A percentile compares a stretch with the other conserved stretches of the same genome.
Evolutionary conservation across 2,888 invertebrate genomes (phyloP).

Genomic region (Biston stratarius): DNA sequence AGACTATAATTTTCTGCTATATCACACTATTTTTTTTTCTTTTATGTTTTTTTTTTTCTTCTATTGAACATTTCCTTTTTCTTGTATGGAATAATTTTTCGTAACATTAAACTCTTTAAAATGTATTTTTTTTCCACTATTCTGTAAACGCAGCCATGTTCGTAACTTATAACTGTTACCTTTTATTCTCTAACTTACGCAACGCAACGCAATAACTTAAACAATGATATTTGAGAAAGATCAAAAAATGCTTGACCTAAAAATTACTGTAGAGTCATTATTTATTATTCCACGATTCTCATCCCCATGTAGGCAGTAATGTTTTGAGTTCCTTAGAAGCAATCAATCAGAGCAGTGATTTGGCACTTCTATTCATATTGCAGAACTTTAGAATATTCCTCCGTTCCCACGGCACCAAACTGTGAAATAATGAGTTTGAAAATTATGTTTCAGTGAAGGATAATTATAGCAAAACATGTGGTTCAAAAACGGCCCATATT

Average conservation of each 20-base stretch:
- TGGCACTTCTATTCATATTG: slow-evolving; percentile 29
- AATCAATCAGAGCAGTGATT: slow-evolving; percentile 45
- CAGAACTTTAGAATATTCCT: slow-evolving; percentile 10
- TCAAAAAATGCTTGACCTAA: background rate
- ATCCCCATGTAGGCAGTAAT: slow-evolving; percentile 24
- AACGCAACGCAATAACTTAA: background rate
- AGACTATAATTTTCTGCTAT: too few species aligned
- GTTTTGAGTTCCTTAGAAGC: slow-evolving; percentile 37
- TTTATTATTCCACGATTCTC: slow-evolving; percentile 13
- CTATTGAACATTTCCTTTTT: too few species aligned
- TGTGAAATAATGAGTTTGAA: background rate
- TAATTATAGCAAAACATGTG: slow-evolving; percentile 1
- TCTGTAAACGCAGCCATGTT: too few species aligned
- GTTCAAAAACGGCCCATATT: background rate
- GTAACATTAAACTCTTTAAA: too few species aligned
- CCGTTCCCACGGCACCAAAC: background rate
- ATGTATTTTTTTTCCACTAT: too few species aligned
- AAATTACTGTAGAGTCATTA: slow-evolving; percentile 9
- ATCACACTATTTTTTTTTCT: too few species aligned
- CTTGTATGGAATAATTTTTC: too few species aligned
- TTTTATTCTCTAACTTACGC: too few species aligned
- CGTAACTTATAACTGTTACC: too few species aligned
- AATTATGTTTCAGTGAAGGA: background rate
- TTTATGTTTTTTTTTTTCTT: too few species aligned
- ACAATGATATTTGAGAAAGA: background rate